Evolutionary conservation across 92 coral and sea anemone genomes (phyloP).

Genomic region (Epizoanthus stellaris): DNA sequence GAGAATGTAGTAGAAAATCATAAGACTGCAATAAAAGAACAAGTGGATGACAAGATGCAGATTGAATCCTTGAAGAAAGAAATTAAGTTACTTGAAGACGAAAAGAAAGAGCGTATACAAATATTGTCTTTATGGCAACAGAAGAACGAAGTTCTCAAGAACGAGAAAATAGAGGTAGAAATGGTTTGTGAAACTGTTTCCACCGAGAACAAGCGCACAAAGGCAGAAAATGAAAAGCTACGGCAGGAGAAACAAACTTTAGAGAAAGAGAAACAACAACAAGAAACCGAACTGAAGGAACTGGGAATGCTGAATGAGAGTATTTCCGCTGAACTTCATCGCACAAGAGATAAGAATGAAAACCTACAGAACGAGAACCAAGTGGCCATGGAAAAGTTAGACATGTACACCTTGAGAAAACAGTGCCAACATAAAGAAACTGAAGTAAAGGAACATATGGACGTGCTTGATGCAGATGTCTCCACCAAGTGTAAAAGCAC

Average conservation of each 20-base stretch:
- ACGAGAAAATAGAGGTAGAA: neutral
- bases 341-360: neutral
- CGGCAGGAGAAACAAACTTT: constrained; percentile 41
- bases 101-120: constrained; percentile 32
- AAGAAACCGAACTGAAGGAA: neutral
- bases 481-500: no score
- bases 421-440: neutral
- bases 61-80: neutral
- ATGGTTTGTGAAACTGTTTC: neutral
- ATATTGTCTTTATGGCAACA: no score
- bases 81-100: constrained; percentile 16
- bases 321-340: neutral
- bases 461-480: neutral
- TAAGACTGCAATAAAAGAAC: no score
- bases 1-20: no score
- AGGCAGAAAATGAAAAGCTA: constrained; percentile 41
- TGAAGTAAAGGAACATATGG: constrained; percentile 8
- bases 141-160: no score
- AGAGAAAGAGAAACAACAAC: constrained; percentile 37
- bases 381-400: neutral
- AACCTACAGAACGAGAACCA: constrained; percentile 13
- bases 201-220: constrained; percentile 13
- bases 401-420: neutral
- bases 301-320: neutral
- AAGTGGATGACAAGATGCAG: no score